Conservation (phyloP, 2,797 vertebrate genomes). For the Ctenopoma kingsleyae region DNA sequence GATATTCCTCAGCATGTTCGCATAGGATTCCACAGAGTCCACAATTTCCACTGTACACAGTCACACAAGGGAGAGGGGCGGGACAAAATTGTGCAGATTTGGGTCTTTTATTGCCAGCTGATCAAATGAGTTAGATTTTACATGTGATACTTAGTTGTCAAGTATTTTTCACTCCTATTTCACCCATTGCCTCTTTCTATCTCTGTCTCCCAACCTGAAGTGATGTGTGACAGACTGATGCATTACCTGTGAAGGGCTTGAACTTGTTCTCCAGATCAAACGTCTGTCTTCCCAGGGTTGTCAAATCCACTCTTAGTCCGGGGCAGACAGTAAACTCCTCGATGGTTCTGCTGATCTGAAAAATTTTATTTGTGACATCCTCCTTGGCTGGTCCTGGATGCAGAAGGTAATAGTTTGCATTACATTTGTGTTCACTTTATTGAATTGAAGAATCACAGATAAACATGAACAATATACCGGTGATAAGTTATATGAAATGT, state of each 20-base stretch:
- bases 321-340: slow-evolving; percentile 96
- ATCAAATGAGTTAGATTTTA: background rate
- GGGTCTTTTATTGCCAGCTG: background rate
- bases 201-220: background rate
- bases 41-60: slow-evolving; percentile 92
- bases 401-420: background rate
- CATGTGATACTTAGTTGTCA: background rate
- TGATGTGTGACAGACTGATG: background rate
- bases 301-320: slow-evolving; percentile 91
- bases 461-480: background rate
- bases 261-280: slow-evolving; percentile 98
- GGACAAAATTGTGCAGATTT: background rate
- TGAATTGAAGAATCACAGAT: background rate
- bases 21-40: slow-evolving; percentile 95
- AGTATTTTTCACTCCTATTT: background rate
- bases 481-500: background rate
- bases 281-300: slow-evolving; percentile 91
- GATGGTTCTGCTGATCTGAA: slow-evolving; percentile 95
- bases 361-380: slow-evolving; percentile 92
- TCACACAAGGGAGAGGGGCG: slow-evolving; percentile 11
- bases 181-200: background rate
- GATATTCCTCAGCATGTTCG: slow-evolving; percentile 93
- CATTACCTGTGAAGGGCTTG: slow-evolving; percentile 95
- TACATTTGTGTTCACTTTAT: background rate
- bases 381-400: slow-evolving; percentile 92